phyloP scores from a whole-genome alignment of 2,888 invertebrate species.

The Apotomis capreana region DNA sequence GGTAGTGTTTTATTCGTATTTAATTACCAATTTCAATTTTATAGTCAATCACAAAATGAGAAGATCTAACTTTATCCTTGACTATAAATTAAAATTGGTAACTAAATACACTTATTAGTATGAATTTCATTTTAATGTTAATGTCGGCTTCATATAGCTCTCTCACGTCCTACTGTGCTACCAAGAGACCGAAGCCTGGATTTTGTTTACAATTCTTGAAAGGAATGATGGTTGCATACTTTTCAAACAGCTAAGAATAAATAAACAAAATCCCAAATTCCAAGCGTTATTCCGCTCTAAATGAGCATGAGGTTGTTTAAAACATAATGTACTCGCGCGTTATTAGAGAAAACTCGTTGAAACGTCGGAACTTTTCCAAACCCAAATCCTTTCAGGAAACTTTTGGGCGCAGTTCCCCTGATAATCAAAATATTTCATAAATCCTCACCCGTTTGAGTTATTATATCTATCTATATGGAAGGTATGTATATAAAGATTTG shows the following conservation, averaged over 20 bases:
- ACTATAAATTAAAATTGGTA: too few relatives aligned
- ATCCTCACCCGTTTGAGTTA: conserved; percentile 32
- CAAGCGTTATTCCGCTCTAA: conserved; percentile 1
- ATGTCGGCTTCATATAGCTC: too few relatives aligned
- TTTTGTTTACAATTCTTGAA: too few relatives aligned
- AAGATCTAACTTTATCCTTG: too few relatives aligned
- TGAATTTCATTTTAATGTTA: too few relatives aligned
- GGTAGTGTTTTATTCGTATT: too few relatives aligned
- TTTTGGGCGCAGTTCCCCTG: conserved; percentile 44
- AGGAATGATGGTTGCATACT: too few relatives aligned
- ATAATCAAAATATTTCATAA: conserved; percentile 42
- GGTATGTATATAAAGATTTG: conserved; percentile 1
- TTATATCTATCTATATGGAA: conserved; percentile 26
- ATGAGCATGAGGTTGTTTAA: conserved; percentile 27
- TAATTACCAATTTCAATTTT: too few relatives aligned
- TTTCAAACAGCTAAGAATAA: neutral
- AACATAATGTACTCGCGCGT: conserved; percentile 28
- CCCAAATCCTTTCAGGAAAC: conserved; percentile 44
- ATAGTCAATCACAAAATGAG: too few relatives aligned
- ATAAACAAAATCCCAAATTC: neutral
- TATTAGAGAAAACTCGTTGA: conserved; percentile 38
- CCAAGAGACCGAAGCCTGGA: too few relatives aligned
- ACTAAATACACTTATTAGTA: too few relatives aligned
- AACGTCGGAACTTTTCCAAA: conserved; percentile 42
- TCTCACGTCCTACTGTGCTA: too few relatives aligned